These are phyloP conservation scores for Ceyx cyanopectus DNA, from an alignment of 2,113 vertebrate species.

Conservation along the genomic window DNA sequence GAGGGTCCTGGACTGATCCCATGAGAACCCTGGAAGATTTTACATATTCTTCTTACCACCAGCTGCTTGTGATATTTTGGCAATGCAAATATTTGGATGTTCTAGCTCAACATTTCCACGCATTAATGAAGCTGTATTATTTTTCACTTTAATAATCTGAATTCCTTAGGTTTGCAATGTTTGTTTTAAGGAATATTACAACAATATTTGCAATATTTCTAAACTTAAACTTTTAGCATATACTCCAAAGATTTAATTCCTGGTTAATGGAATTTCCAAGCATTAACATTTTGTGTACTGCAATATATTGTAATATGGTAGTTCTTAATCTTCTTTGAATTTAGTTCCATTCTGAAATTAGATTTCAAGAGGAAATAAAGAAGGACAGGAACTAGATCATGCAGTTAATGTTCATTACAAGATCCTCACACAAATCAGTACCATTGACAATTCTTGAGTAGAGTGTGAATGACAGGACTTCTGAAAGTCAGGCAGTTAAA, in stretches of 20 bases:
- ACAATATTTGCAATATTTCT: not conserved
- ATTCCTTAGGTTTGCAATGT: not conserved
- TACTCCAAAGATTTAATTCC: not conserved
- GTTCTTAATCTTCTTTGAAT: not conserved
- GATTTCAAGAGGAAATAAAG: not conserved
- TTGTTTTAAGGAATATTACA: not conserved
- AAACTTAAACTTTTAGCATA: not conserved
- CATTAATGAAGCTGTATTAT: not conserved
- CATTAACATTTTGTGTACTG: not conserved
- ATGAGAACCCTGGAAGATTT: not conserved
- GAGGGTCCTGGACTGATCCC: not conserved
- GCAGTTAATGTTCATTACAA: not conserved
- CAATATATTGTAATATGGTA: not conserved
- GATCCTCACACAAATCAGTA: not conserved
- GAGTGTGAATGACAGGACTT: not conserved
- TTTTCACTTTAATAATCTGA: not conserved
- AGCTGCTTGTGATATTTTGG: not conserved
- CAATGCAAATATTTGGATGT: not conserved
- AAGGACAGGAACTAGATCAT: not conserved
- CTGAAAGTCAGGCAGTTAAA: not conserved
- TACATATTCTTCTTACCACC: not conserved
- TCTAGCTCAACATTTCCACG: not conserved
- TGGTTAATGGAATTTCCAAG: not conserved
- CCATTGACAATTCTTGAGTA: not conserved
- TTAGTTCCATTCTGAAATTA: constrained; percentile 5